Conservation (phyloP, 1,140 invertebrate genomes). For the Agrypnia vestita region DNA sequence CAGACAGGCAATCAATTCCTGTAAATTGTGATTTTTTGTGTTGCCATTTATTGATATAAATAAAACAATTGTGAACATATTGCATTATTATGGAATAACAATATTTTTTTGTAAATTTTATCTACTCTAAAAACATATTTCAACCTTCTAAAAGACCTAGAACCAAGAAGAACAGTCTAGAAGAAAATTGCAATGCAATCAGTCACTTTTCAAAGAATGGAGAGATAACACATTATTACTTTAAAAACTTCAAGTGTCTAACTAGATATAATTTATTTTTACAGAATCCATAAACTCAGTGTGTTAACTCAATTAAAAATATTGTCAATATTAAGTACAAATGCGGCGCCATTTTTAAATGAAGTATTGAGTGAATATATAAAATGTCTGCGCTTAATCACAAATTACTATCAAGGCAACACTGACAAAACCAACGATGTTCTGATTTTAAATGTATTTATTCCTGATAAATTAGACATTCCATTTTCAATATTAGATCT, state of each 20-base stretch:
- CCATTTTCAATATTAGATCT: conserved; percentile 70
- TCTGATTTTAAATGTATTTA: conserved; percentile 65
- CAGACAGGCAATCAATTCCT: too few species aligned
- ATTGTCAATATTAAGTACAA: conserved; percentile 70
- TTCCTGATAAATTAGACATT: conserved; percentile 66
- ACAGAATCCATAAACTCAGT: conserved; percentile 70
- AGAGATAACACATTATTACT: background rate
- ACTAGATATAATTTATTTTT: conserved; percentile 58
- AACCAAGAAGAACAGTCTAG: too few species aligned
- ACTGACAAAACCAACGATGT: background rate
- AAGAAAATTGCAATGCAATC: too few species aligned
- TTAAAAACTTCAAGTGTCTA: background rate
- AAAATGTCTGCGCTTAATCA: conserved; percentile 66
- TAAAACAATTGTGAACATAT: too few species aligned
- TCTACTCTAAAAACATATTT: too few species aligned
- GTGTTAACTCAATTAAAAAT: conserved; percentile 73
- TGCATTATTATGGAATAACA: too few species aligned
- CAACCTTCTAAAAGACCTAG: too few species aligned
- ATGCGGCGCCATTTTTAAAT: conserved; percentile 70
- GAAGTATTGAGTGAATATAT: conserved; percentile 70
- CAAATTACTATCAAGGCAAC: conserved; percentile 67
- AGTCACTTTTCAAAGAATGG: too few species aligned
- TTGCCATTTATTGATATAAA: too few species aligned
- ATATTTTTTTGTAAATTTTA: too few species aligned
- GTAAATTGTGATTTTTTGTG: too few species aligned